Evolutionary conservation across 2,113 vertebrate genomes (phyloP), one percentile per base, ranked within the genome.

Genomic region (Dolichallabes microphthalmus): DNA sequence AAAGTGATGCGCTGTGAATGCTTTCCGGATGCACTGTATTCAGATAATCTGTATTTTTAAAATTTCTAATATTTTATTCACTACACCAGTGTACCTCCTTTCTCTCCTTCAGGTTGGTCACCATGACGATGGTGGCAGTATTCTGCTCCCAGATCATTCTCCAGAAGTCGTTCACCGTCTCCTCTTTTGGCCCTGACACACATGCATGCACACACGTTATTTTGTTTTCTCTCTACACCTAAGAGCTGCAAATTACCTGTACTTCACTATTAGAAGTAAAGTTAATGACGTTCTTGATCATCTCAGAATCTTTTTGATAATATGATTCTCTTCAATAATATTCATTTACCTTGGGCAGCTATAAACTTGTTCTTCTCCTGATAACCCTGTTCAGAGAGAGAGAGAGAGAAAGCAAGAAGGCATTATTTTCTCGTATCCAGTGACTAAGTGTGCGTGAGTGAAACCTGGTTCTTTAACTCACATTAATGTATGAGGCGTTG

Each of bases 91-190:
- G 92, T 61, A 97, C 98, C 96, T 99, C 98, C 85, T 99, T 99
- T 89, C 97, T 96, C 91, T 99, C 98, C 91, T 99, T 99, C 82
- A 99, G 94, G 89, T 99, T 99, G 90, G 98, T 99, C 91, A 99
- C 98, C 98, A 99, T 99, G 89, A 99, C 98, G 15, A 99, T 99
- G 12, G 98, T 99, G 0, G 96, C 97, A 64, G 98, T 99, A 92
- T 99, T 99, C 94, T 98, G 98, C 91, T 99, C 98, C 98, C 98
- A 99, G 93, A 99, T 98, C 98, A 99, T 99, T 88, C 98, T 96
- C 98, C 98, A 99, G 91, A 96, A 99, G 89, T 99, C 98, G 2
- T 98, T 99, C 87, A 99, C 97, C 0, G 97, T 99, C 93, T 99
- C 98, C 94, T 99, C 97, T 92, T 99, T 99, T 86, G 98, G 98